Conservation (phyloP, 2,113 vertebrate genomes). For the Melanostigma gelatinosum region DNA sequence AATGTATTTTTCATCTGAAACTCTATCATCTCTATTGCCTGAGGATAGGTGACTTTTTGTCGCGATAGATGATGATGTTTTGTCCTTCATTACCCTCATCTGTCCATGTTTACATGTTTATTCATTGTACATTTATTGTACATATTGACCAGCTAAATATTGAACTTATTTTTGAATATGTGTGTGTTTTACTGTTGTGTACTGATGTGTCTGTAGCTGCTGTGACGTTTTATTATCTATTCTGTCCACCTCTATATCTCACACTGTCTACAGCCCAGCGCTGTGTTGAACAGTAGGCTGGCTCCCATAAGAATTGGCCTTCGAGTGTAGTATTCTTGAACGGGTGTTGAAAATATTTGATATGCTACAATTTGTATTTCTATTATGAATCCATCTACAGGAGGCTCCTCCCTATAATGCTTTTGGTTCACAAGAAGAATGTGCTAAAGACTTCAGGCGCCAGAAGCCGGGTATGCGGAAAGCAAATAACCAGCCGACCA, state of each 20-base stretch:
- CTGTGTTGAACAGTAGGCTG: too few relatives aligned
- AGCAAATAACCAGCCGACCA: background rate
- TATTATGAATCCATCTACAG: too few relatives aligned
- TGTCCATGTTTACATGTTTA: background rate
- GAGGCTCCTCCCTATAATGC: slow-evolving; percentile 93
- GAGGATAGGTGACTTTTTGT: background rate
- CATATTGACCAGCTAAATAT: too few relatives aligned
- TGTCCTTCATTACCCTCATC: background rate
- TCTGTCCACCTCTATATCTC: too few relatives aligned
- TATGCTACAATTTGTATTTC: too few relatives aligned
- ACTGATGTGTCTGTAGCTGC: background rate
- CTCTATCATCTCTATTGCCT: background rate
- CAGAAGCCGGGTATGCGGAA: slow-evolving; percentile 49
- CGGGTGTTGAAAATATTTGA: too few relatives aligned
- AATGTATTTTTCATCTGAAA: background rate
- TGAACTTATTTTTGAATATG: background rate
- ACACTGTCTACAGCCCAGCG: too few relatives aligned
- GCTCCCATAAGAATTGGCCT: too few relatives aligned
- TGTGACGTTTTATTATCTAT: background rate
- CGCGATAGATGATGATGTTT: background rate
- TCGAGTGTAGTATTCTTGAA: too few relatives aligned
- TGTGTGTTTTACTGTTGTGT: background rate
- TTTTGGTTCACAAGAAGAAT: slow-evolving; percentile 88
- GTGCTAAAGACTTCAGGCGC: slow-evolving; percentile 84
- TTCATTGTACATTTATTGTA: background rate